Percentiles rank a stretch among this genome's conserved stretches.
phyloP scores from a whole-genome alignment of 2,113 vertebrate species.

The cat (Felis catus) region F.catus_Fca126_mat1.0 CM031417.1:112801001-112801500 shows the following conservation, averaged over 20 bases:
- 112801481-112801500: constrained; percentile 91
- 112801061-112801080: neutral
- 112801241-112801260: neutral
- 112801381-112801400: constrained; percentile 69
- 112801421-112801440: constrained; percentile 85
- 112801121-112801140: neutral
- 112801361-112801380: neutral
- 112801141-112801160: neutral
- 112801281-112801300: neutral
- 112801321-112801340: neutral
- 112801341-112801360: neutral
- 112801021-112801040: neutral
- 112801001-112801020: neutral
- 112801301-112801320: constrained; percentile 21
- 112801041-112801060: neutral
- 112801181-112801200: neutral
- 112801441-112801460: constrained; percentile 89
- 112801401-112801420: constrained; percentile 87
- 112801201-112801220: neutral
- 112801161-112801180: neutral
- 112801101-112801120: neutral
- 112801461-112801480: constrained; percentile 90
- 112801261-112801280: neutral
- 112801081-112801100: neutral
- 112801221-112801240: neutral